A percentile compares a stretch with the other conserved stretches of the same genome.
Evolutionary conservation across 2,888 invertebrate genomes (phyloP).

Genomic region (Lysandra coridon): DNA sequence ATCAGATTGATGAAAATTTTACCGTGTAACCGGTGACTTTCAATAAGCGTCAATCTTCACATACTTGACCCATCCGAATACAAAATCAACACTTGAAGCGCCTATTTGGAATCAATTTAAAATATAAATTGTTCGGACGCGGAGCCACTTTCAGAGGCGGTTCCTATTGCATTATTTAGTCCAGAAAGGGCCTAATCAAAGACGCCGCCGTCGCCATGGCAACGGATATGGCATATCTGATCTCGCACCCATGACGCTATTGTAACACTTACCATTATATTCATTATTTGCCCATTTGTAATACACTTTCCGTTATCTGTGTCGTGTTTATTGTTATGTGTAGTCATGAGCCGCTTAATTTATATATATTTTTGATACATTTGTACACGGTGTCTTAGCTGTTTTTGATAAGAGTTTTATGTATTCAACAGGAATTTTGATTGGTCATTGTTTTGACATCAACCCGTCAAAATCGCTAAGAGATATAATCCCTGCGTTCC

Average conservation of each 20-base stretch:
- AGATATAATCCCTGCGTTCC: too few relatives aligned
- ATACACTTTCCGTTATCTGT: neutral
- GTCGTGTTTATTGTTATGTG: neutral
- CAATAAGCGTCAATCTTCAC: neutral
- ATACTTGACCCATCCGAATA: neutral
- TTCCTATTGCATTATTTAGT: slow-evolving; percentile 50
- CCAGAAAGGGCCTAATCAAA: slow-evolving; percentile 64
- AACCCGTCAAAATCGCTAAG: too few relatives aligned
- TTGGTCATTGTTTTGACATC: too few relatives aligned
- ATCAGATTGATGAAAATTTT: too few relatives aligned
- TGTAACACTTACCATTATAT: slow-evolving; percentile 27
- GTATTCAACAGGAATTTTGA: too few relatives aligned
- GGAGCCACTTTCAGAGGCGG: neutral
- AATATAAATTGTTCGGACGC: slow-evolving; percentile 16
- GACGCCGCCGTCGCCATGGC: slow-evolving; percentile 58
- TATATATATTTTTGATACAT: too few relatives aligned
- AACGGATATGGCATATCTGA: slow-evolving; percentile 69
- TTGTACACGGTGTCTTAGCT: too few relatives aligned
- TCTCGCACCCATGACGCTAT: slow-evolving; percentile 53
- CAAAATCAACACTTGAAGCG: neutral
- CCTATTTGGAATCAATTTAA: slow-evolving; percentile 16
- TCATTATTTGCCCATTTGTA: slow-evolving; percentile 14
- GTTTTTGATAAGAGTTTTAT: too few relatives aligned
- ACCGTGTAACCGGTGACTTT: too few relatives aligned
- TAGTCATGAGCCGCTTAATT: neutral